Evolutionary conservation across 2,113 vertebrate genomes (phyloP).

Genomic region (Chlamydotis undulata): DNA sequence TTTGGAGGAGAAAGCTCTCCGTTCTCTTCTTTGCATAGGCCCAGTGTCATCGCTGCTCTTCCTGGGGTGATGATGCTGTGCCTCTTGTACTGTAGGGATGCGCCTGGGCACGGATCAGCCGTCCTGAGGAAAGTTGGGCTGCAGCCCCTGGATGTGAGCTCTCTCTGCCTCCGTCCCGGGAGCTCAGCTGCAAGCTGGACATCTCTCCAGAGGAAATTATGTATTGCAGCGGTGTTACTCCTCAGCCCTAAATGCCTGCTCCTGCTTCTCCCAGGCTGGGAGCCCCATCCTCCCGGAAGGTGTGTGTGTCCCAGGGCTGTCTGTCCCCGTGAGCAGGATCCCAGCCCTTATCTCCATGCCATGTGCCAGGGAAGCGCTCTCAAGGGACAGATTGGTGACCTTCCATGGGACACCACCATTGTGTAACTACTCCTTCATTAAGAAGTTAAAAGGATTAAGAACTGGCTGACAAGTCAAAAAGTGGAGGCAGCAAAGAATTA

Average conservation of each 20-base stretch:
- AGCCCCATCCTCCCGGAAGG: neutral
- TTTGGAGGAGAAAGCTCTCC: neutral
- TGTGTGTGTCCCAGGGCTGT: neutral
- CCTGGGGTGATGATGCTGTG: rapidly evolving
- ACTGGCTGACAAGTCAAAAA: neutral
- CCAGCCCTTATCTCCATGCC: neutral
- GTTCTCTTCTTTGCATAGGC: neutral
- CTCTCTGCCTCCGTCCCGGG: neutral
- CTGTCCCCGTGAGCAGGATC: rapidly evolving
- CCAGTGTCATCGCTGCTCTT: rapidly evolving
- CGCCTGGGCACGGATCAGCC: rapidly evolving
- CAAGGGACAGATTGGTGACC: neutral
- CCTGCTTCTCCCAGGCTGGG: neutral
- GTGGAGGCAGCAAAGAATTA: neutral
- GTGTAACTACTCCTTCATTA: neutral
- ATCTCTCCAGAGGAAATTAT: neutral
- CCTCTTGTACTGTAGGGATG: neutral
- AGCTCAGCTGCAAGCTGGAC: neutral
- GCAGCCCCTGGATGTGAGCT: neutral
- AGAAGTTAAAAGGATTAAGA: constrained; percentile 32
- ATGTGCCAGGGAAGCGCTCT: rapidly evolving
- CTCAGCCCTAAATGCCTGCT: neutral
- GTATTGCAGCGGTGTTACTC: neutral
- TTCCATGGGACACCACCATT: rapidly evolving
- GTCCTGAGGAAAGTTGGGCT: rapidly evolving